phyloP scores from a whole-genome alignment of 37 sponge, comb jelly and placozoan genomes.

The Tethya wilhelma region DNA sequence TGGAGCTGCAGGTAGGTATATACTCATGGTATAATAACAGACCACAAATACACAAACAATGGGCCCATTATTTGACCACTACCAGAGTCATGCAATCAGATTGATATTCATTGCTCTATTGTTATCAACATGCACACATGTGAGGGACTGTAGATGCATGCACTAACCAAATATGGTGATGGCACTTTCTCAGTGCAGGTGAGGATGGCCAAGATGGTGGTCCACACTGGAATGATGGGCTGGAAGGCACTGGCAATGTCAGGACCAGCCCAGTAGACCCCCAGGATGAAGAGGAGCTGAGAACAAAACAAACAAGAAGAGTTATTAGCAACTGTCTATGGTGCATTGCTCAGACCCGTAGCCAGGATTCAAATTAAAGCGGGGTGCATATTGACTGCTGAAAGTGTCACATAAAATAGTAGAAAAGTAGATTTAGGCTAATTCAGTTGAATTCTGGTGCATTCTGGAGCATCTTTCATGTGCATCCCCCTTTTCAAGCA shows the following conservation, averaged over 20 bases:
- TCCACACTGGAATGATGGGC: conserved; percentile 50
- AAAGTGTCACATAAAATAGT: too few relatives aligned
- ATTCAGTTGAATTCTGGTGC: too few relatives aligned
- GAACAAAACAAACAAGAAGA: conserved; percentile 1
- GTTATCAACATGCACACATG: not conserved
- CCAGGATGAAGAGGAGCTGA: conserved; percentile 73
- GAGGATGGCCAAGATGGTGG: conserved; percentile 13
- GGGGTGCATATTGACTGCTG: not conserved
- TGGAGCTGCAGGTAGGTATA: conserved; percentile 20
- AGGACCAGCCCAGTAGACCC: conserved; percentile 74
- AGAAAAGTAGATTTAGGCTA: too few relatives aligned
- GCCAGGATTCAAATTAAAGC: too few relatives aligned
- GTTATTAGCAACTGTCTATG: too few relatives aligned
- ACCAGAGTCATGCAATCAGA: too few relatives aligned
- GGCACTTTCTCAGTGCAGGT: conserved; percentile 28
- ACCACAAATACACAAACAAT: too few relatives aligned
- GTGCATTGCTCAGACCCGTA: too few relatives aligned
- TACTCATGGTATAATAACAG: not conserved
- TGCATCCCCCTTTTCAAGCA: too few relatives aligned
- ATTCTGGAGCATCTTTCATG: too few relatives aligned
- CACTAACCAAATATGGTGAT: conserved; percentile 12
- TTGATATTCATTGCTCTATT: not conserved
- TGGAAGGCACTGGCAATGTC: conserved; percentile 72
- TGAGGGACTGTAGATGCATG: not conserved
- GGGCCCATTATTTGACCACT: too few relatives aligned